Evolutionary conservation across 2,797 vertebrate genomes (phyloP), one percentile per base, ranked within the genome.

Genomic region (Microctenopoma steveboyesi): DNA sequence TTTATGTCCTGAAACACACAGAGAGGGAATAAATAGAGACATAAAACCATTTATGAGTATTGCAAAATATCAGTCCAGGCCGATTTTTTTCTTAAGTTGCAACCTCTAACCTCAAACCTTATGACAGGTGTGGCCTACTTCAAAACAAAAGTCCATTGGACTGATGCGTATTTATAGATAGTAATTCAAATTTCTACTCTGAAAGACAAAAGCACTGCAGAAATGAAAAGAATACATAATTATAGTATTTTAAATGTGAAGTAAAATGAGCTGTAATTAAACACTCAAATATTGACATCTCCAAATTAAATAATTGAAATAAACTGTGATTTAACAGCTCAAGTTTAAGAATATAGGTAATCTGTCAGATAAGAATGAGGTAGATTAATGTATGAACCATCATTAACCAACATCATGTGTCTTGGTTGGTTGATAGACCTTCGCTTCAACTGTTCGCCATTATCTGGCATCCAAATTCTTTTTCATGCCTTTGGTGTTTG

Each of bases 1-100:
- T 95, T 95, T 76, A 95, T 93, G 88, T 95, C 94, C 94, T 95
- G 85, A 69, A 85, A 81, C 12, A 86, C 28, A 86, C 11, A 65
- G 7, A 54, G 7, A 73, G 27, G 48, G 12, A 46, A 9, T 10
- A 66, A 14, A 54, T 2, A 8, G 5, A 30, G 9, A 35, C 13
- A 58, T 3, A 51, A 42, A 53, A 0, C 15, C 3, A 8, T 45
- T 52, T 14, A 37, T 7, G 3, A 71, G 28, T 52, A 42, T 59
- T 16, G 5, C 45, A 18, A 58, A 22, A 46, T 2, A 48, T 55
- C 14, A 49, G 9, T 30, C 12, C 4, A 58, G 1, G 2, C 5
- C 7, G 7, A 16, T 28, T 4, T 6, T 28, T 35, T 14, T 13
- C 4, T 10, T n/a, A 27, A n/a, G 18, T 8, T 59, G 15, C 40